Conservation (phyloP, 2,113 vertebrate species). For the Epinephelus cyanopodus region DNA sequence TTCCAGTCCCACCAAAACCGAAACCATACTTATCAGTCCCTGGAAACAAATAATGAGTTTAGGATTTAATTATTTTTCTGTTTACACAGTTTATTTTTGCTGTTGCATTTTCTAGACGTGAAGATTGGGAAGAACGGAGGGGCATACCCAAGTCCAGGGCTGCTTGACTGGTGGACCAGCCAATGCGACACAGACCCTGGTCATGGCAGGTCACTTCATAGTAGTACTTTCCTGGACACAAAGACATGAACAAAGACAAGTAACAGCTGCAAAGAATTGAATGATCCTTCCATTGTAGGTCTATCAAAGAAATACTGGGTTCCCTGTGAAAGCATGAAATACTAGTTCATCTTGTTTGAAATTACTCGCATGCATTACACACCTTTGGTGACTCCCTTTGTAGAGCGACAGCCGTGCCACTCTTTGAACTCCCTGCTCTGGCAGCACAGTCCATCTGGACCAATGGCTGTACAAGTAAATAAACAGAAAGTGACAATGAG, state of each 20-base stretch:
- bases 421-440: slow-evolving; percentile 99
- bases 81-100: not conserved
- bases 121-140: not conserved
- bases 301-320: not conserved
- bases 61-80: not conserved
- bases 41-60: slow-evolving; percentile 61
- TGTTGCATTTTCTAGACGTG: not conserved
- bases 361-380: not conserved
- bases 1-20: slow-evolving; percentile 98
- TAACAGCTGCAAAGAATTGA: not conserved
- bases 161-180: slow-evolving; percentile 95
- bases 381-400: slow-evolving; percentile 95
- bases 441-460: slow-evolving; percentile 94
- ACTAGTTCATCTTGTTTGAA: not conserved
- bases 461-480: slow-evolving; percentile 87
- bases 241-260: not conserved
- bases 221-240: slow-evolving; percentile 89
- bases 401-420: slow-evolving; percentile 97
- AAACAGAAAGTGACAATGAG: not conserved
- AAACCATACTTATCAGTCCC: slow-evolving; percentile 98
- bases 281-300: not conserved
- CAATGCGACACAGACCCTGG: slow-evolving; percentile 95
- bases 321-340: not conserved
- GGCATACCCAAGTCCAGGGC: slow-evolving; percentile 93
- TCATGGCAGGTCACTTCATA: slow-evolving; percentile 96